Conservation (phyloP, 1,140 invertebrate genomes). For the Bradynema listronoti region DNA sequence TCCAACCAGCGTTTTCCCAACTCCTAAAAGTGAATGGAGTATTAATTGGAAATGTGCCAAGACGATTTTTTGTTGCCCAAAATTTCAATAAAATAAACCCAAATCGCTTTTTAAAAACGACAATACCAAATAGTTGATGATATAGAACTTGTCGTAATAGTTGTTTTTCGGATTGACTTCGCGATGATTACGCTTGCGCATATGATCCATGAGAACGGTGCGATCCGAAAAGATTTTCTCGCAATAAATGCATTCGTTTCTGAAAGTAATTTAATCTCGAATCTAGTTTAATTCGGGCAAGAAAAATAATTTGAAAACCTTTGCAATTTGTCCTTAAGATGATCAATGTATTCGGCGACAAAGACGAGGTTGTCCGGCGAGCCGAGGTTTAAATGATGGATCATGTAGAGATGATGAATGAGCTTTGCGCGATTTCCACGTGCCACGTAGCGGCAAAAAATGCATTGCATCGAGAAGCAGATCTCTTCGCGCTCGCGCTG, state of each 20-base stretch:
- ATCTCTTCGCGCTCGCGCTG: constrained; percentile 53
- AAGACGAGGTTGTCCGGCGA: constrained; percentile 57
- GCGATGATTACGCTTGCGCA: constrained; percentile 55
- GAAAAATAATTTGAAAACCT: constrained; percentile 10
- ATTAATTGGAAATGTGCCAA: too few relatives aligned
- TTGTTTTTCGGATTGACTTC: constrained; percentile 58
- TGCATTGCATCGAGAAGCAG: constrained; percentile 49
- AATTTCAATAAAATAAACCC: too few relatives aligned
- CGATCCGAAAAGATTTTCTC: constrained; percentile 56
- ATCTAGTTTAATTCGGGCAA: constrained; percentile 2
- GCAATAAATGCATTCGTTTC: constrained; percentile 57
- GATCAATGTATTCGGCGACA: constrained; percentile 55
- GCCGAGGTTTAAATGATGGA: constrained; percentile 56
- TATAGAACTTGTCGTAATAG: constrained; percentile 58
- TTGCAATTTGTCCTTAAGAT: constrained; percentile 48
- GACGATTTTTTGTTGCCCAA: too few relatives aligned
- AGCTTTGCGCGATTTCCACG: constrained; percentile 55
- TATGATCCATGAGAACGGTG: constrained; percentile 54
- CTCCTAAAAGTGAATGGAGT: too few relatives aligned
- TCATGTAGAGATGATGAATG: constrained; percentile 58
- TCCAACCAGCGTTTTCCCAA: constrained; percentile 57
- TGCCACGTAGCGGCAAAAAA: constrained; percentile 56
- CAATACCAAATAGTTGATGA: constrained; percentile 58
- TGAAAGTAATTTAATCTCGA: constrained; percentile 13
- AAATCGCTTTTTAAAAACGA: too few relatives aligned